These are phyloP conservation scores for Cherax quadricarinatus DNA, from an alignment of 1,140 invertebrate genomes.

Conservation along the genomic window DNA sequence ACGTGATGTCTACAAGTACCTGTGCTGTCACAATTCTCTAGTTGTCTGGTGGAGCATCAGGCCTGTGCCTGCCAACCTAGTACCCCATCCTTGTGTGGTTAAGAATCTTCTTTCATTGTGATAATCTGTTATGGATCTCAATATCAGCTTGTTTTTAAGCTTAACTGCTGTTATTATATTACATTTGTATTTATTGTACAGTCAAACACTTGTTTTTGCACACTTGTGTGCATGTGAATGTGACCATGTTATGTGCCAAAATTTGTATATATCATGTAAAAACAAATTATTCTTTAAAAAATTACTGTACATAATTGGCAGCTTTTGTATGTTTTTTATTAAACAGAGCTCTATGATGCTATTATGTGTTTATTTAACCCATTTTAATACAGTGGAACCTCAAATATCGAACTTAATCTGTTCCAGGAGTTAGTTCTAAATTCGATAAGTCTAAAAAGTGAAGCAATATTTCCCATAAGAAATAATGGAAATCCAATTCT, in stretches of 20 bases:
- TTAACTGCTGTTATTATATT: conserved; percentile 1
- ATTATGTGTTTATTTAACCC: neutral
- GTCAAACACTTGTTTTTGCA: neutral
- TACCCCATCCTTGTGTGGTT: neutral
- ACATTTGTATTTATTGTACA: conserved; percentile 39
- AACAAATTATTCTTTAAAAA: conserved; percentile 32
- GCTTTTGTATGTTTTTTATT: conserved; percentile 52
- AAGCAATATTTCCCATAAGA: no score
- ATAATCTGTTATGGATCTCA: conserved; percentile 40
- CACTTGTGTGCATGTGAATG: conserved; percentile 26
- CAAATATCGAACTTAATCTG: no score
- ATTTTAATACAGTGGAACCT: no score
- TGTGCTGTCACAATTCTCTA: neutral
- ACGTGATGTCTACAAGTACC: neutral
- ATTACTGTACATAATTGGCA: conserved; percentile 25
- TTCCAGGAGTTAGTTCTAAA: no score
- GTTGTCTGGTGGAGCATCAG: neutral
- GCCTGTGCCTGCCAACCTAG: neutral
- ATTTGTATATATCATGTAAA: conserved; percentile 32
- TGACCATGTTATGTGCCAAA: conserved; percentile 47
- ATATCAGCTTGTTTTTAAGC: conserved; percentile 2
- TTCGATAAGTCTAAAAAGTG: no score
- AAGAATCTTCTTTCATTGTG: conserved; percentile 35
- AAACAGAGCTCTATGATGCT: conserved; percentile 46
- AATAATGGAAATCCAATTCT: no score